phyloP scores from a whole-genome alignment of 2,888 invertebrate genomes.

The Sipha maydis region DNA sequence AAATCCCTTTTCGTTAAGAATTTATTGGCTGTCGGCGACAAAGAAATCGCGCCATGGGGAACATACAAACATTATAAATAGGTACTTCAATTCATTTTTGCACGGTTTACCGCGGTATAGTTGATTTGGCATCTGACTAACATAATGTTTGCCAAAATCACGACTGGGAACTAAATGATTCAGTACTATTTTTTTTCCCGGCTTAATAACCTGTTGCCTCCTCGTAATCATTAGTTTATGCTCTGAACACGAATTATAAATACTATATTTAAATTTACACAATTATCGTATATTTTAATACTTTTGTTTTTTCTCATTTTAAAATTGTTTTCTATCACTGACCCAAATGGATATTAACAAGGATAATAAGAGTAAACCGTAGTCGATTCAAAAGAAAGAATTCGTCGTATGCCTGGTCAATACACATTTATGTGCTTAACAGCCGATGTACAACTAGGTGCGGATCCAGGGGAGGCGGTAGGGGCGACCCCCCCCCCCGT shows the following conservation, averaged over 20 bases:
- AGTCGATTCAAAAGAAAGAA: too few species aligned
- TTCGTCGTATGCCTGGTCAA: too few species aligned
- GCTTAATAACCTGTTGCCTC: background rate
- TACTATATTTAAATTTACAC: background rate
- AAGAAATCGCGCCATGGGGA: background rate
- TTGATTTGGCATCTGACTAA: slow-evolving; percentile 14
- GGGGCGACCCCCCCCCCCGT: too few species aligned
- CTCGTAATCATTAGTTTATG: background rate
- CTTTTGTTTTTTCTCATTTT: background rate
- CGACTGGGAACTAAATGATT: background rate
- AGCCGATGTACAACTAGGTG: too few species aligned
- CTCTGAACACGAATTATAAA: background rate
- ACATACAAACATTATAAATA: slow-evolving; percentile 18
- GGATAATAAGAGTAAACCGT: too few species aligned
- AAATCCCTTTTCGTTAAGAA: background rate
- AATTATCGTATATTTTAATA: background rate
- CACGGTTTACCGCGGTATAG: background rate
- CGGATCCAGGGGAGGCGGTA: too few species aligned
- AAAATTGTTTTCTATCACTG: background rate
- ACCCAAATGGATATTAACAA: too few species aligned
- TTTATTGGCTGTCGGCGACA: slow-evolving; percentile 18
- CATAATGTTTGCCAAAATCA: slow-evolving; percentile 34
- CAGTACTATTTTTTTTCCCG: background rate
- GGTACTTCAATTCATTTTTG: slow-evolving; percentile 18
- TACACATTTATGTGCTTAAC: too few species aligned